Percentiles rank a stretch among this genome's conserved stretches.
Evolutionary conservation across 2,797 vertebrate genomes (phyloP).

Genomic region (Paramormyrops hopkinsi): DNA sequence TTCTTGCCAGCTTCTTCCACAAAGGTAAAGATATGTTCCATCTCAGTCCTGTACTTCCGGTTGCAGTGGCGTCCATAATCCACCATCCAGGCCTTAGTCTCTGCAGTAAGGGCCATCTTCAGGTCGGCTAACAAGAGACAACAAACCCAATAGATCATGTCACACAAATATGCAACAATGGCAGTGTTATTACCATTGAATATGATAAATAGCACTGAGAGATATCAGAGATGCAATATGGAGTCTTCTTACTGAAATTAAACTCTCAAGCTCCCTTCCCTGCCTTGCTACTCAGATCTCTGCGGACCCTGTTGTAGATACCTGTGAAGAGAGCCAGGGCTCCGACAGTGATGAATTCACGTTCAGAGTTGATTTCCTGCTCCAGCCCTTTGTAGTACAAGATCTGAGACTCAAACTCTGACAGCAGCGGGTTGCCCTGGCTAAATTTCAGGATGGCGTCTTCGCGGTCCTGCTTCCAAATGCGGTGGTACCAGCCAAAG

Average conservation of each 20-base stretch:
- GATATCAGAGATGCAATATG: not conserved
- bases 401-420: slow-evolving; percentile 87
- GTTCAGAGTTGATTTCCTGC: slow-evolving; percentile 76
- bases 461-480: slow-evolving; percentile 84
- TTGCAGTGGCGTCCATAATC: slow-evolving; percentile 78
- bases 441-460: slow-evolving; percentile 69
- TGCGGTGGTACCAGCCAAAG: slow-evolving; percentile 77
- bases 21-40: slow-evolving; percentile 82
- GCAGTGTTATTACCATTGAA: not conserved
- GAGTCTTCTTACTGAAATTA: not conserved
- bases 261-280: not conserved
- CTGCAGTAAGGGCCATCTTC: slow-evolving; percentile 78
- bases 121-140: slow-evolving; percentile 66
- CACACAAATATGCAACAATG: not conserved
- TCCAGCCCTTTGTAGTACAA: slow-evolving; percentile 78
- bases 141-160: not conserved
- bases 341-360: slow-evolving; percentile 81
- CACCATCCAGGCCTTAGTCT: slow-evolving; percentile 84
- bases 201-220: not conserved
- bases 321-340: slow-evolving; percentile 81
- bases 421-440: slow-evolving; percentile 67
- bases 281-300: not conserved
- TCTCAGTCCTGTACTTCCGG: slow-evolving; percentile 77
- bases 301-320: slow-evolving; percentile 39
- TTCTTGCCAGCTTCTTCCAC: slow-evolving; percentile 84